Evolutionary conservation across 1,140 invertebrate genomes (phyloP), one percentile per base, ranked within the genome.

Genomic region (Brachionus sp.): DNA sequence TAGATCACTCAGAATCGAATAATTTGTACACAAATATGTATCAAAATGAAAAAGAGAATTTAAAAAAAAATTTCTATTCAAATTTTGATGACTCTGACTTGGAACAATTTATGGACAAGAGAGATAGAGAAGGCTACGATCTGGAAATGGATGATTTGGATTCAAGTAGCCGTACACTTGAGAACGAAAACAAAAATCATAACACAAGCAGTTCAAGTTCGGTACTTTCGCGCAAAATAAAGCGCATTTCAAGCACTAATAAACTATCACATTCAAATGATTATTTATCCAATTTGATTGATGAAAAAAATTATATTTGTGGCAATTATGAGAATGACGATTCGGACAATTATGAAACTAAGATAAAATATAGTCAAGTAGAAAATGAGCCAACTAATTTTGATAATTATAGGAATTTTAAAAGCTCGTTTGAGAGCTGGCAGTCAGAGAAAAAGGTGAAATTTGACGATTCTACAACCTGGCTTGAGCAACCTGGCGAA

Each of bases 351-450:
- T 75, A 13, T 75, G 37, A 46, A 4, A 29, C 5, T 0, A 75
- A 12, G 19, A 25, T 37, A 35, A 35, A 68, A 12, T 68, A 39
- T 16, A 19, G n/a, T 19, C n/a, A 70, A 39, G 10, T 33, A 16
- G 66, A 23, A 0, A 62, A 64, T 13, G 57, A 68, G 35, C 50
- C 70, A 70, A 23, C 57, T n/a, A 46, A 77, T 33, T 78, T 83
- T 82, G 66, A 83, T 0, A 64, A 42, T 2, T 75, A 78, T 23
- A 68, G 78, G 66, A 50, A 73, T 12, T 78, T 83, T 13, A 66
- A 62, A 57, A 62, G 19, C 62, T 50, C 44, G 4, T 12, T 82
- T 39, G 80, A 77, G 44, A 68, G 44, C 64, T 12, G 42, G 13
- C 25, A 35, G 1, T 39, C 25, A 29, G n/a, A 25, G 6, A 53